Conservation (phyloP, 2,888 invertebrate genomes). For the Galerucella calmariensis region DNA sequence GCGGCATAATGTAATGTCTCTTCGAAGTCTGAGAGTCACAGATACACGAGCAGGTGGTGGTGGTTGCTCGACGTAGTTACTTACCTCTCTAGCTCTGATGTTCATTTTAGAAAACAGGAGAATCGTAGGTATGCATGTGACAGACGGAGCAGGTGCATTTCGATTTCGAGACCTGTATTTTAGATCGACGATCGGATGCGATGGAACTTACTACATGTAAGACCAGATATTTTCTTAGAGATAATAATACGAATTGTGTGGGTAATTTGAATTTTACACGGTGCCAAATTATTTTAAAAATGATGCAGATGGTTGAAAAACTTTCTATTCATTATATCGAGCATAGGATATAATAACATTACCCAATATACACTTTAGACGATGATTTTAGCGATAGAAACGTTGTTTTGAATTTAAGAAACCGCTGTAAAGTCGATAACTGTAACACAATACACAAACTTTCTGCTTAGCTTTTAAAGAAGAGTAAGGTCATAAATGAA, state of each 20-base stretch:
- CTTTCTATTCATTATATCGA: background rate
- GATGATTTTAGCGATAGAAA: too few species aligned
- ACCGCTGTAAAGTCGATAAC: too few species aligned
- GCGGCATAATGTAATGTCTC: constrained; percentile 27
- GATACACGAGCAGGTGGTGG: constrained; percentile 30
- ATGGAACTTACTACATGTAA: background rate
- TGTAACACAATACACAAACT: too few species aligned
- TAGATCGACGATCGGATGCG: constrained; percentile 11
- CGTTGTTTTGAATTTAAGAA: too few species aligned
- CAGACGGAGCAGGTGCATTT: constrained; percentile 32
- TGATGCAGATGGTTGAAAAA: background rate
- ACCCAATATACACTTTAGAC: too few species aligned
- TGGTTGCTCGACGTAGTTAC: constrained; percentile 13
- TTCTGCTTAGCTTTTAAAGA: too few species aligned
- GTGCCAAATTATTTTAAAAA: background rate
- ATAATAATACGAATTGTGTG: background rate
- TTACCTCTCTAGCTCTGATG: constrained; percentile 13
- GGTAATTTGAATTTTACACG: constrained; percentile 21
- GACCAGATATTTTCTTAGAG: constrained; percentile 14
- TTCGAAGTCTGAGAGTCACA: constrained; percentile 22
- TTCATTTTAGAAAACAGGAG: constrained; percentile 27
- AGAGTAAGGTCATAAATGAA: too few species aligned
- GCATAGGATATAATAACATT: too few species aligned
- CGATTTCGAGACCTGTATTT: constrained; percentile 25
- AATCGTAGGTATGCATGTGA: constrained; percentile 28